Conservation (phyloP, 2,797 vertebrate genomes). For the Mallotus villosus region DNA sequence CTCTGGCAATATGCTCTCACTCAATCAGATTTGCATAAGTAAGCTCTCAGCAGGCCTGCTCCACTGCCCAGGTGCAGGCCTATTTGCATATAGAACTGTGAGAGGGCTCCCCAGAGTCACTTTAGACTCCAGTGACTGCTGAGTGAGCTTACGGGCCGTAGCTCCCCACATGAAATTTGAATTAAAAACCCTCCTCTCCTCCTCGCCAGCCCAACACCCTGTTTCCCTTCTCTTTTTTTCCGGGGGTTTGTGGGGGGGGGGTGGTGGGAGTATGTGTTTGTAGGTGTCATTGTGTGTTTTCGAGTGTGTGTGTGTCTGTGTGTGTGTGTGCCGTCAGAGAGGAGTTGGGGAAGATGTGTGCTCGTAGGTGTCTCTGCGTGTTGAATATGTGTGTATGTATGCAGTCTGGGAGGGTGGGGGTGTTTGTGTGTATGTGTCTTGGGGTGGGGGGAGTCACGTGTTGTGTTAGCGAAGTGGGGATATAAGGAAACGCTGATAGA, state of each 20-base stretch:
- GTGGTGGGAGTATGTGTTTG: conserved; percentile 6
- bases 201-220: conserved; percentile 58
- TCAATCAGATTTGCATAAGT: conserved; percentile 99
- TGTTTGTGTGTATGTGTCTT: conserved; percentile 60
- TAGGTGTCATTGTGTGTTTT: conserved; percentile 6
- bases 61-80: conserved; percentile 97
- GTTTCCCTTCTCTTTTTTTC: conserved; percentile 60
- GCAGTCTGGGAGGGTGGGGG: conserved; percentile 10
- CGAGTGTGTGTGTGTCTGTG: conserved; percentile 54
- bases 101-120: conserved; percentile 98
- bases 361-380: conserved; percentile 43
- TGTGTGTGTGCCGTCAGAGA: conserved; percentile 58
- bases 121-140: conserved; percentile 98
- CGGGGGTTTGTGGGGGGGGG: conserved; percentile 35
- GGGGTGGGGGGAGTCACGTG: conserved; percentile 64
- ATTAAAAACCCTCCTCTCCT: conserved; percentile 88
- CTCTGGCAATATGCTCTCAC: conserved; percentile 96
- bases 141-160: conserved; percentile 91
- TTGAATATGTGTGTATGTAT: conserved; percentile 11
- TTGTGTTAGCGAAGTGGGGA: conserved; percentile 29
- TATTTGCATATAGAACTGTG: conserved; percentile 99
- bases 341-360: conserved; percentile 61
- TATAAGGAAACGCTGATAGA: conserved; percentile 37
- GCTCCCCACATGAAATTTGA: conserved; percentile 97
- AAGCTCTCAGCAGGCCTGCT: conserved; percentile 97